These are phyloP conservation scores for Lypha dubia DNA, from an alignment of 2,888 invertebrate genomes.

Conservation along the genomic window DNA sequence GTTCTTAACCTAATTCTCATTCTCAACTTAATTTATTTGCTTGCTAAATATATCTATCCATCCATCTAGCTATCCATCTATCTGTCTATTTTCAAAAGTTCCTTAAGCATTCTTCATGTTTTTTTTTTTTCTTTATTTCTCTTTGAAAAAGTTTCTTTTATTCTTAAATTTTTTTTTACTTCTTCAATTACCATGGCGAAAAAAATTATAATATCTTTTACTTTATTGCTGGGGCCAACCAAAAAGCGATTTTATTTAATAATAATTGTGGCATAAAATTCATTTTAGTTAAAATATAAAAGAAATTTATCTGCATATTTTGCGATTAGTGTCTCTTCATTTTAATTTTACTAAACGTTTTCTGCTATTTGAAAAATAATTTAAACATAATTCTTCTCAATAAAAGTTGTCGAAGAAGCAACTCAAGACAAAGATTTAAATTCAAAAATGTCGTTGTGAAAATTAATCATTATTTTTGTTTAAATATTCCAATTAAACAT, in stretches of 20 bases:
- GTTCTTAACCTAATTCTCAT: slow-evolving; percentile 63
- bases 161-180: neutral
- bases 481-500: no score
- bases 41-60: neutral
- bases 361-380: no score
- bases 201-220: slow-evolving; percentile 23
- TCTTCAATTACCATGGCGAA: slow-evolving; percentile 34
- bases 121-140: neutral
- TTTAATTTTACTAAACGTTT: neutral
- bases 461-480: no score
- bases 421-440: no score
- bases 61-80: no score
- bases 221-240: slow-evolving; percentile 50
- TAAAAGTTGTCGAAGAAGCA: no score
- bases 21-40: slow-evolving; percentile 21
- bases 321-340: neutral
- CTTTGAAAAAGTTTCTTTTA: slow-evolving; percentile 3
- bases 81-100: slow-evolving; percentile 12
- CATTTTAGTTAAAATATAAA: slow-evolving; percentile 29
- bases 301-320: no score
- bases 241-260: slow-evolving; percentile 52
- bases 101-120: neutral
- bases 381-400: no score
- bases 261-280: slow-evolving; percentile 56
- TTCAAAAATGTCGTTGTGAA: no score